phyloP scores from a whole-genome alignment of 2,797 vertebrate genomes.

The Tamandua tetradactyla region DNA sequence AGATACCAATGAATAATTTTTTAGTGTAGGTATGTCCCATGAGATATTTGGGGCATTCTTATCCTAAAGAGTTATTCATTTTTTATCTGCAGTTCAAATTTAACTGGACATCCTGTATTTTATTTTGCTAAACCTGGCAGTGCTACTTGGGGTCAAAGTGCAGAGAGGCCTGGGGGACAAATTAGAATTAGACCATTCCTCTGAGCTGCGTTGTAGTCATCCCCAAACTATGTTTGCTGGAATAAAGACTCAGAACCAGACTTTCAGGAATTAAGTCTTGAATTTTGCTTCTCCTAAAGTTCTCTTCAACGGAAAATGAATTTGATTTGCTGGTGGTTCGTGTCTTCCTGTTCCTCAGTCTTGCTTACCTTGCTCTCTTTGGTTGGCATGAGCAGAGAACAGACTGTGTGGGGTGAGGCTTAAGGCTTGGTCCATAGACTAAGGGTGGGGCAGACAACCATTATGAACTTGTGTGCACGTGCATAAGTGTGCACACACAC shows the following conservation, averaged over 20 bases:
- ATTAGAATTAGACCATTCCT: not conserved
- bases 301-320: not conserved
- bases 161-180: not conserved
- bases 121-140: not conserved
- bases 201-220: not conserved
- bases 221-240: not conserved
- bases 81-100: not conserved
- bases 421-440: not conserved
- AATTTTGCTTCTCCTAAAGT: not conserved
- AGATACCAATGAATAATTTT: not conserved
- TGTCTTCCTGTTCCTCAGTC: too few species aligned
- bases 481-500: not conserved
- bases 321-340: not conserved
- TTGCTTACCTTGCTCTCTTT: not conserved
- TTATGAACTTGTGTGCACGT: fast-evolving
- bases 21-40: not conserved
- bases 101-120: not conserved
- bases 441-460: fast-evolving
- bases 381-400: not conserved
- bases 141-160: not conserved
- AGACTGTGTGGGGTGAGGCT: not conserved
- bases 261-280: conserved; percentile 20
- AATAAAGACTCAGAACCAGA: not conserved
- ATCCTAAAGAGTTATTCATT: not conserved
- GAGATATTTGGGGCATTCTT: not conserved